Conservation (phyloP, 2,888 invertebrate species). For the Ormia ochracea region DNA sequence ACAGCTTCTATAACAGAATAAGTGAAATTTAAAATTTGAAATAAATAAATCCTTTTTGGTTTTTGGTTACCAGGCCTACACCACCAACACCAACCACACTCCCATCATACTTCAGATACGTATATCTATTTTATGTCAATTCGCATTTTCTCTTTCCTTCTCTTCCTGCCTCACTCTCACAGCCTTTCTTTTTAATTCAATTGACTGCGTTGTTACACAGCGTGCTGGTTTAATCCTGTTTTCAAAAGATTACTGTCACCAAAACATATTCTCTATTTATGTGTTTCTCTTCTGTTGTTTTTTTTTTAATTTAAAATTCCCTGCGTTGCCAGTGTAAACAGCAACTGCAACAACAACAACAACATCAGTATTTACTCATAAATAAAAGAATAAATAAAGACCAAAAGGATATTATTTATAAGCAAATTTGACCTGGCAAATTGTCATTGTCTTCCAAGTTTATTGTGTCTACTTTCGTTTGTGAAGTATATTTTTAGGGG, state of each 20-base stretch:
- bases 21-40: constrained; percentile 24
- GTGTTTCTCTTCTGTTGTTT: constrained; percentile 1
- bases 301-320: constrained; percentile 31
- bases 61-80: constrained; percentile 55
- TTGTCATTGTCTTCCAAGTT: constrained; percentile 35
- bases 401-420: constrained; percentile 68
- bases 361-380: neutral
- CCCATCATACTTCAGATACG: neutral
- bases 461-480: neutral
- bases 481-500: constrained; percentile 2
- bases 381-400: neutral
- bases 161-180: too few species aligned
- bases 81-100: neutral
- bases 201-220: constrained; percentile 48
- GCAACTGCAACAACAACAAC: constrained; percentile 1
- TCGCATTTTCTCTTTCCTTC: constrained; percentile 15
- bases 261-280: constrained; percentile 74
- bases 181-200: constrained; percentile 34
- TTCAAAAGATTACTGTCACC: constrained; percentile 77
- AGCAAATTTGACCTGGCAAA: constrained; percentile 71
- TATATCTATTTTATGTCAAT: constrained; percentile 25
- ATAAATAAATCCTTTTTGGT: constrained; percentile 35
- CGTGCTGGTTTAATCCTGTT: constrained; percentile 73
- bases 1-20: constrained; percentile 33
- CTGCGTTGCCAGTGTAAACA: constrained; percentile 16